Evolutionary conservation across 2,113 vertebrate species (phyloP).

Genomic region (Machaerirhynchus nigripectus): DNA sequence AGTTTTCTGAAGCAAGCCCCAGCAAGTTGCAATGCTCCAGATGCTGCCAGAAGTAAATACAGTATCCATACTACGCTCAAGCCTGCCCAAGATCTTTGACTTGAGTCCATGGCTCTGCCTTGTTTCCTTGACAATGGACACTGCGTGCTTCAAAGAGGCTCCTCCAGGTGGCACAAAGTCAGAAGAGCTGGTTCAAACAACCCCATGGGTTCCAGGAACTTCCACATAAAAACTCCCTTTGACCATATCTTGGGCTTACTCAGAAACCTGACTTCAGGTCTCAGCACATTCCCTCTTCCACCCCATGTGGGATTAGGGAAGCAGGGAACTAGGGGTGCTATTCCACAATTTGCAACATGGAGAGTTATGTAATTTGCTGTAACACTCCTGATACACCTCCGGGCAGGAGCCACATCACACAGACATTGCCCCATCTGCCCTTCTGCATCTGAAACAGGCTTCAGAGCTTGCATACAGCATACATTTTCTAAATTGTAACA

Average conservation of each 20-base stretch:
- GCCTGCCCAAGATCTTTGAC: not conserved
- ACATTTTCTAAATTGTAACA: not conserved
- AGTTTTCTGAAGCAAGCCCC: not conserved
- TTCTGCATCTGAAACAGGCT: not conserved
- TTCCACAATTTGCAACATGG: not conserved
- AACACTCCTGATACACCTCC: not conserved
- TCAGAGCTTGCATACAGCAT: not conserved
- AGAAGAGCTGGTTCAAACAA: not conserved
- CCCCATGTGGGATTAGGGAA: not conserved
- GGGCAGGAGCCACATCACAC: not conserved
- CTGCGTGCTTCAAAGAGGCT: not conserved
- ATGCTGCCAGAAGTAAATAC: not conserved
- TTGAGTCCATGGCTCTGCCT: not conserved
- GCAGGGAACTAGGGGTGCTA: not conserved
- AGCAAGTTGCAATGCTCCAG: not conserved
- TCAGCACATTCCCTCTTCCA: not conserved
- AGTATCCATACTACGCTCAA: not conserved
- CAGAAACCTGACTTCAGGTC: not conserved
- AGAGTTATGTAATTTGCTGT: not conserved
- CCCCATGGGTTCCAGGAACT: not conserved
- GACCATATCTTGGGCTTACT: not conserved
- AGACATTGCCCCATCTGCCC: not conserved
- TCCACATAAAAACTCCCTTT: not conserved
- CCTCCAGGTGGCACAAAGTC: not conserved
- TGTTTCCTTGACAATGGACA: not conserved